Conservation (phyloP, 2,888 invertebrate species). For the Oconnorella tubifera region DNA sequence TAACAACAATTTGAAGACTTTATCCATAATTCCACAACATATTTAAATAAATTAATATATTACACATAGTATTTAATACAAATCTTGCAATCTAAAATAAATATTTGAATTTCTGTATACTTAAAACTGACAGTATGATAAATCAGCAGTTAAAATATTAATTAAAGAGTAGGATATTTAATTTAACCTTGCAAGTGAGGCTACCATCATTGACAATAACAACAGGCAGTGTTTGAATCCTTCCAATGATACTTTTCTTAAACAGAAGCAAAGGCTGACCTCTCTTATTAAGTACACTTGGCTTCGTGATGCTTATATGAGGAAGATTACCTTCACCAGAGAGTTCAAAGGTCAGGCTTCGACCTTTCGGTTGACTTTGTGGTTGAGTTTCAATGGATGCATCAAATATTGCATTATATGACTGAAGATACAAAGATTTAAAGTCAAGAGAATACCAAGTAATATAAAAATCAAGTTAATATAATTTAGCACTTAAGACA, state of each 20-base stretch:
- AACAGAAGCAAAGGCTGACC: conserved; percentile 55
- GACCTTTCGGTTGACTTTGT: conserved; percentile 47
- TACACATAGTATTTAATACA: no score
- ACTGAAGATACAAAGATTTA: conserved; percentile 37
- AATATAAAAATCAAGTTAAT: no score
- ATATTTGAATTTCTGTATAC: no score
- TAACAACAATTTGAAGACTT: no score
- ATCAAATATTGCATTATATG: conserved; percentile 52
- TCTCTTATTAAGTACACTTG: conserved; percentile 52
- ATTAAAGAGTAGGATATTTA: no score
- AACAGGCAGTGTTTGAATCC: conserved; percentile 46
- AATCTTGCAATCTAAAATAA: no score
- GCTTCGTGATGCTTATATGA: conserved; percentile 49
- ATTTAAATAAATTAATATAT: no score
- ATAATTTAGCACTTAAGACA: no score
- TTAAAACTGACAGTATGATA: no score
- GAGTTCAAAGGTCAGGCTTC: conserved; percentile 52
- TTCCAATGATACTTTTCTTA: conserved; percentile 49
- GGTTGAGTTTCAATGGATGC: conserved; percentile 45
- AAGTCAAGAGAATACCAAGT: neutral
- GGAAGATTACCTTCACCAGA: conserved; percentile 56
- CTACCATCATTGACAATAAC: conserved; percentile 54
- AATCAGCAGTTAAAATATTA: no score
- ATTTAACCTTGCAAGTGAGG: conserved; percentile 52
- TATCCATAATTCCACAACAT: no score